Percentiles rank a stretch among this genome's conserved stretches.
Conservation (phyloP, 2,888 invertebrate genomes). For the Adelphocoris suturalis region DNA sequence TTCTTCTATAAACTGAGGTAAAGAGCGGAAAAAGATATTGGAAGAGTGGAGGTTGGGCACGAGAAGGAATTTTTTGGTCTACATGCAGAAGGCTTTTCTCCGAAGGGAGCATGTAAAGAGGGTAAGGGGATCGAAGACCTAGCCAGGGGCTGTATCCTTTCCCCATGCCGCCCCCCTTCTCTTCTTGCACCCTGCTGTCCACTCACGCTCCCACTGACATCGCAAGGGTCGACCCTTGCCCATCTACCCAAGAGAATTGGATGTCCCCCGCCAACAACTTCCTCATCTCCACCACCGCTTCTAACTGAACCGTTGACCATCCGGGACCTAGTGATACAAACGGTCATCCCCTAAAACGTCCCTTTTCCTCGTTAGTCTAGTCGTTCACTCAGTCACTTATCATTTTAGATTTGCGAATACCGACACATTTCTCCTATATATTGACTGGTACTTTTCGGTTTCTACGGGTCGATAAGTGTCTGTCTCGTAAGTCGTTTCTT, state of each 20-base stretch:
- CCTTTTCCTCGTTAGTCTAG: neutral
- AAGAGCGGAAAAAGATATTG: neutral
- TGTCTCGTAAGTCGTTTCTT: too few species aligned
- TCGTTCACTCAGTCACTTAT: neutral
- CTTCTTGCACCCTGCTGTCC: neutral
- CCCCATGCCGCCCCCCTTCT: neutral
- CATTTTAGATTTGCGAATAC: too few species aligned
- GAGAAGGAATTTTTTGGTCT: neutral
- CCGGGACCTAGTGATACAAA: neutral
- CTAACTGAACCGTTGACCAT: neutral
- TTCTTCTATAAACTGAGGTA: neutral
- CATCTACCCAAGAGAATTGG: slow-evolving; percentile 36
- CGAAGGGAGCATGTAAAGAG: slow-evolving; percentile 16
- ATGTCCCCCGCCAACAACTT: neutral
- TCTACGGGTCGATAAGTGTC: too few species aligned
- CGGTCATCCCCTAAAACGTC: neutral
- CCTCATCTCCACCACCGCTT: neutral
- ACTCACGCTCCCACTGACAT: neutral
- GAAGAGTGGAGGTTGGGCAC: neutral
- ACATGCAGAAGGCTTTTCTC: slow-evolving; percentile 7
- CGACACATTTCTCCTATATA: too few species aligned
- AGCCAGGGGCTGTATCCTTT: neutral
- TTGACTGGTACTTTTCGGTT: too few species aligned
- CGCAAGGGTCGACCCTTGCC: neutral
- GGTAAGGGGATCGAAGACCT: slow-evolving; percentile 11